Evolutionary conservation across 2,113 vertebrate species (phyloP), one percentile per base, ranked within the genome.

Genomic region (Coracopsis vasa): DNA sequence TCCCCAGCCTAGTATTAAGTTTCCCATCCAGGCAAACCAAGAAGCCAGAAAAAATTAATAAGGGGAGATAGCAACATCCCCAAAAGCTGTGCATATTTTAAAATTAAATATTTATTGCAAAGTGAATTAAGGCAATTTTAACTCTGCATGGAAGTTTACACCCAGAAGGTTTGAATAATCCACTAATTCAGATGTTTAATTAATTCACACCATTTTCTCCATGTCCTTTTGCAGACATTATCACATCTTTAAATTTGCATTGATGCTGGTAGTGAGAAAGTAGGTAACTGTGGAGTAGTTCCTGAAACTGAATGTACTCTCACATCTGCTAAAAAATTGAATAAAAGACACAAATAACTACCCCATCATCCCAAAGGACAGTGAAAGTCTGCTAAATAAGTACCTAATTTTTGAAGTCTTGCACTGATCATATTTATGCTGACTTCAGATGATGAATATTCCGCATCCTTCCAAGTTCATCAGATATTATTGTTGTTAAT

Each of bases 51-150:
- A 72, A 78, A 69, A 90, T 33, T 73, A 90, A 12, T 80, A 50
- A 58, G 29, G 51, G 28, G 25, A 92, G 45, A 60, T 41, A 80
- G 21, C 44, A 37, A 35, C 6, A 27, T 86, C 33, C 21, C 72
- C 50, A 81, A 91, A 92, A 88, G 86, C 80, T 89, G 17, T 35
- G 61, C 86, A 67, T 81, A 67, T 78, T 94, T 91, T 90, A 64
- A 78, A 86, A 79, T 42, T 2, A 60, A 91, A 47, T 54, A 86
- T 60, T 92, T 81, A 88, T 88, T 95, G 45, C 64, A 64, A 81
- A 89, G 60, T 64, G 29, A 91, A 84, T 80, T 48, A 88, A 86
- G 15, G 64, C 64, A 82, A 61, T 87, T 95, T 85, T 80, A 92
- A 78, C 42, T 90, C 80, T 66, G 13, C 64, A 39, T 54, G 20